A percentile compares a stretch with the other conserved stretches of the same genome.
Conservation (phyloP, 2,888 invertebrate genomes). For the Melanostoma scalare region DNA sequence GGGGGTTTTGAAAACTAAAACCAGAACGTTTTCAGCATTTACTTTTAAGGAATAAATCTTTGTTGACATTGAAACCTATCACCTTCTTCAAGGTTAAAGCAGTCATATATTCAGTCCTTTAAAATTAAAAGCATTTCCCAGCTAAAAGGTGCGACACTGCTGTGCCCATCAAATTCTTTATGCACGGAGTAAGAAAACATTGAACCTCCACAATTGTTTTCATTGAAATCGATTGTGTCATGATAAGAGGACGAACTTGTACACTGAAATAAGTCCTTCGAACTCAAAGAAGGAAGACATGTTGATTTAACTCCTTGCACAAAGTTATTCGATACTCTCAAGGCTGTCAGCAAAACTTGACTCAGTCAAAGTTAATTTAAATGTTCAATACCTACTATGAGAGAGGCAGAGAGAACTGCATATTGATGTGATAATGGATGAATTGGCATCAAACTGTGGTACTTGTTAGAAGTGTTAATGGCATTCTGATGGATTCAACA, state of each 20-base stretch:
- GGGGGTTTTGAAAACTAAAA: too few relatives aligned
- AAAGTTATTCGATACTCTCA: conserved; percentile 22
- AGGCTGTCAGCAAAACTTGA: conserved; percentile 17
- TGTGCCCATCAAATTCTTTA: neutral
- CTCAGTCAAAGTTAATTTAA: conserved; percentile 46
- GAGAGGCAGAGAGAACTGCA: too few relatives aligned
- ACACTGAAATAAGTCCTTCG: conserved; percentile 4
- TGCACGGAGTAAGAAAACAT: conserved; percentile 5
- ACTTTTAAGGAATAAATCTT: too few relatives aligned
- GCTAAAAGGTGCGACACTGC: too few relatives aligned
- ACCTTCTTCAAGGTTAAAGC: neutral
- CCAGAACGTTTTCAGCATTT: too few relatives aligned
- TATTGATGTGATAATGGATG: conserved; percentile 17
- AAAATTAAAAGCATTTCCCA: too few relatives aligned
- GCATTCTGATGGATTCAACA: neutral
- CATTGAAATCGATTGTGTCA: conserved; percentile 18
- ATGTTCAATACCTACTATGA: conserved; percentile 24
- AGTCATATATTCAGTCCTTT: too few relatives aligned
- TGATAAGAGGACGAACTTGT: neutral
- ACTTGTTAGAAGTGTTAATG: conserved; percentile 18
- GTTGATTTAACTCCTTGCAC: conserved; percentile 12
- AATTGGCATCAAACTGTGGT: conserved; percentile 20
- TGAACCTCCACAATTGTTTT: neutral
- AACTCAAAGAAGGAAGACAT: neutral
- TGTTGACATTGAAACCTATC: neutral